These are phyloP conservation scores for Nicator chloris DNA, from an alignment of 2,113 vertebrate species.

Conservation along the genomic window DNA sequence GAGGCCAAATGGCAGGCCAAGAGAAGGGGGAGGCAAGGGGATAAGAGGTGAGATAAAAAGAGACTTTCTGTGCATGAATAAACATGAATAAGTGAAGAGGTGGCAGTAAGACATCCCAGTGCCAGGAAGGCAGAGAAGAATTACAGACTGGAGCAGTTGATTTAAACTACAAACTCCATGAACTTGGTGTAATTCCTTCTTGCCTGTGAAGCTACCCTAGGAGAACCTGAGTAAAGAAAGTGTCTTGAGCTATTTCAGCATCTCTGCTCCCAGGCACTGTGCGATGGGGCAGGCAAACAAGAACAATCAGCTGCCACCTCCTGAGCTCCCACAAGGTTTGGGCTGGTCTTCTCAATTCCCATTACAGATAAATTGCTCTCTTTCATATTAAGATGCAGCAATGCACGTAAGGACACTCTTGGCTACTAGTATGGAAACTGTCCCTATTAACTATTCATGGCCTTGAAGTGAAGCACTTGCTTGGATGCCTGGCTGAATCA, in stretches of 20 bases:
- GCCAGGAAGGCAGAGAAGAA: slow-evolving; percentile 8
- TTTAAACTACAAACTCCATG: neutral
- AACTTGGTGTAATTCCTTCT: neutral
- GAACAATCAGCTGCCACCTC: neutral
- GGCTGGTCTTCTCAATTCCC: neutral
- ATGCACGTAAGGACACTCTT: neutral
- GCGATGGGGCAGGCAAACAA: neutral
- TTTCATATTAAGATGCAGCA: neutral
- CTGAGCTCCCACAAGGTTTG: neutral
- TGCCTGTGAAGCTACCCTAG: neutral
- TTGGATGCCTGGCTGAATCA: slow-evolving; percentile 37
- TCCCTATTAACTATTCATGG: neutral
- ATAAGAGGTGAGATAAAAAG: slow-evolving; percentile 20
- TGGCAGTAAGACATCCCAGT: neutral
- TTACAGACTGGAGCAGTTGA: neutral
- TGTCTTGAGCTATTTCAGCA: neutral
- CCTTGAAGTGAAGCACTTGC: slow-evolving; percentile 38
- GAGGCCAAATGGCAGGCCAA: slow-evolving; percentile 40
- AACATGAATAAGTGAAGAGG: slow-evolving; percentile 19
- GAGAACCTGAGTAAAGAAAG: neutral
- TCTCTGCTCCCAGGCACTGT: neutral
- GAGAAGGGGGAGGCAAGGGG: neutral
- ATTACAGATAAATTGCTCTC: neutral
- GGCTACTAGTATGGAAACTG: neutral
- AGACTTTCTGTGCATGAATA: slow-evolving; percentile 26